Evolutionary conservation across 2,113 vertebrate genomes (phyloP), one percentile per base, ranked within the genome.

Genomic region (Cheirogaleus medius): DNA sequence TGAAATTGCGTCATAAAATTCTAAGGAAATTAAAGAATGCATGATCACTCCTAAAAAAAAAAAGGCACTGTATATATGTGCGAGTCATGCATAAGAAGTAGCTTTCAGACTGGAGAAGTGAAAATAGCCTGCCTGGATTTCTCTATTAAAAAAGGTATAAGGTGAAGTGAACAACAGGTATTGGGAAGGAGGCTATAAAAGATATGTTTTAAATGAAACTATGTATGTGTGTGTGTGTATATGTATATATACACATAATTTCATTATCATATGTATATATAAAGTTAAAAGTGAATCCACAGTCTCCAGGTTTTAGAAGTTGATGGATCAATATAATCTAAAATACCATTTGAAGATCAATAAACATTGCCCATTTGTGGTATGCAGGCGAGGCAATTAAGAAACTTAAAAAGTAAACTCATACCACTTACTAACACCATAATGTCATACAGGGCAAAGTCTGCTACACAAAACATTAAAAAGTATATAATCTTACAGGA

Each of bases 11-110:
- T 76, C 49, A 56, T 7, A 37, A 85, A 82, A 94, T 56, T 69
- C 37, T 47, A 92, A 92, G 15, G 49, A 32, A 82, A 77, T 86
- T 44, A 86, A 95, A 85, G 5, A 84, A 49, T 8, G 34, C 32
- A 56, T 0, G 3, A 4, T 91, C 73, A 23, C 25, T 21, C 12
- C 18, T 73, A 83, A 29, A 29, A 63, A 63, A 63, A 29, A 60
- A 11, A 58, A 73, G 47, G 23, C 8, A 9, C 32, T 1, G 2
- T 25, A 21, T 27, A 3, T 34, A 5, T 18, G 3, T 47, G 63
- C 17, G 29, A 81, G 20, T n/a, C 32, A 9, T 39, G 39, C 13
- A 15, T 60, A 56, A 39, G 23, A 63, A 71, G 54, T 1, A 63
- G 39, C 29, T n/a, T 80, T 90, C 18, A 37, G 6, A 9, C 9